These are phyloP conservation scores for Carcina quercana DNA, from an alignment of 2,888 invertebrate species.

Conservation along the genomic window DNA sequence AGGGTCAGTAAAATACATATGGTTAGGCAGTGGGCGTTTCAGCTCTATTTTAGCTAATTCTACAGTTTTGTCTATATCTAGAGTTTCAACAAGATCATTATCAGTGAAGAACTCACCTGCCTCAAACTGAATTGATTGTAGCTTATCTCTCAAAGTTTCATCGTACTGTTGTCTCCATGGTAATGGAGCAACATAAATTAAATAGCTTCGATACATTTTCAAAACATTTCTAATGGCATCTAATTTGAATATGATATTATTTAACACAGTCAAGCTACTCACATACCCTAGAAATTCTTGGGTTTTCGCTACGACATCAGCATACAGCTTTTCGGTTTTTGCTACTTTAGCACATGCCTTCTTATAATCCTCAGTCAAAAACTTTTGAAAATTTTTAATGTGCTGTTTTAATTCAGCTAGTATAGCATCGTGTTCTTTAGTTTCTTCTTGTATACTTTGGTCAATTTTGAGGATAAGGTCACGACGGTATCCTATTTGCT, in stretches of 20 bases:
- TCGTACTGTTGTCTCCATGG: constrained; percentile 57
- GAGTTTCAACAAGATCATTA: constrained; percentile 52
- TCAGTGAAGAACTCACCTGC: constrained; percentile 50
- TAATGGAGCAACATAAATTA: constrained; percentile 57
- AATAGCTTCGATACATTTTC: constrained; percentile 55
- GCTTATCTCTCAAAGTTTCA: constrained; percentile 41
- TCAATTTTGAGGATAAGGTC: constrained; percentile 58
- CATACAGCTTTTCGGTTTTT: constrained; percentile 45
- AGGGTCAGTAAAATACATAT: constrained; percentile 46
- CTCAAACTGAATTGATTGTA: constrained; percentile 57
- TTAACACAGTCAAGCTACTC: constrained; percentile 44
- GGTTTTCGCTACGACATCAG: constrained; percentile 44
- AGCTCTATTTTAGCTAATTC: constrained; percentile 51
- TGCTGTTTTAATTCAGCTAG: constrained; percentile 46
- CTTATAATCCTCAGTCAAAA: constrained; percentile 63
- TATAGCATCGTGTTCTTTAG: constrained; percentile 40
- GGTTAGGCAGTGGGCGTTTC: constrained; percentile 36
- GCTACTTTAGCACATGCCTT: constrained; percentile 49
- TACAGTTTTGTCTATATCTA: constrained; percentile 58
- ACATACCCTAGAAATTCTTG: constrained; percentile 49
- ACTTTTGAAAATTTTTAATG: constrained; percentile 58
- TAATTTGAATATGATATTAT: constrained; percentile 57
- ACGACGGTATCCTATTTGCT: constrained; percentile 62
- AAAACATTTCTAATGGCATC: constrained; percentile 54
- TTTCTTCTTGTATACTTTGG: constrained; percentile 44